Evolutionary conservation across 2,797 vertebrate species (phyloP).

Genomic region (Stomatorhinus walkeri): DNA sequence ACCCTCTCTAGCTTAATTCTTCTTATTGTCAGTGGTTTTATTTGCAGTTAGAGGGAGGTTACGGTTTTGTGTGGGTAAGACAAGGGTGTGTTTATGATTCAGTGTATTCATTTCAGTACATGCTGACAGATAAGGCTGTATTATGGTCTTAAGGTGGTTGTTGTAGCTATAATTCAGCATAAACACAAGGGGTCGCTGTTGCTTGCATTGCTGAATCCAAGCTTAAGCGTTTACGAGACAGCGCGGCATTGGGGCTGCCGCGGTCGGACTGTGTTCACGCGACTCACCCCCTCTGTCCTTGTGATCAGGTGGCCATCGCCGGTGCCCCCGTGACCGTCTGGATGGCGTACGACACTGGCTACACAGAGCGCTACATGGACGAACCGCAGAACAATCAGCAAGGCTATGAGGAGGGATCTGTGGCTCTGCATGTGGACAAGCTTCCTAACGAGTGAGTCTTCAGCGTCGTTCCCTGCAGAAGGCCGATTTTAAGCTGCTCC

Average conservation of each 20-base stretch:
- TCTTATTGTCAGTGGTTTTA: background rate
- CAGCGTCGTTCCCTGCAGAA: background rate
- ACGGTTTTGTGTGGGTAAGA: background rate
- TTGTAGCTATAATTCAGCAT: background rate
- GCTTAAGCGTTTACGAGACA: background rate
- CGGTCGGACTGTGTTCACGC: background rate
- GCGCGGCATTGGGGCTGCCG: background rate
- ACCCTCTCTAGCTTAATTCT: background rate
- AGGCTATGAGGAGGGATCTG: conserved; percentile 91
- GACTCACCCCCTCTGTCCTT: background rate
- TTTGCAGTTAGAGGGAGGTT: background rate
- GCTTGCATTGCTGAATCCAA: background rate
- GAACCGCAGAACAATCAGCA: conserved; percentile 91
- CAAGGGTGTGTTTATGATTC: background rate
- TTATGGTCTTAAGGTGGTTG: background rate
- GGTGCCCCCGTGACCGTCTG: conserved; percentile 93
- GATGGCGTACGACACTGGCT: conserved; percentile 97
- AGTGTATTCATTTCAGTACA: background rate
- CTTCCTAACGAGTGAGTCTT: conserved; percentile 90
- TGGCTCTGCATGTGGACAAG: conserved; percentile 91
- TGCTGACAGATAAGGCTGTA: background rate
- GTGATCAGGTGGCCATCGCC: conserved; percentile 80
- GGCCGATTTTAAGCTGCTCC: background rate
- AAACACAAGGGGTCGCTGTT: background rate
- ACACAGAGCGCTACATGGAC: conserved; percentile 97